A percentile compares a stretch with the other conserved stretches of the same genome.
Conservation (phyloP, 2,888 invertebrate genomes). For the Cinara cedri region DNA sequence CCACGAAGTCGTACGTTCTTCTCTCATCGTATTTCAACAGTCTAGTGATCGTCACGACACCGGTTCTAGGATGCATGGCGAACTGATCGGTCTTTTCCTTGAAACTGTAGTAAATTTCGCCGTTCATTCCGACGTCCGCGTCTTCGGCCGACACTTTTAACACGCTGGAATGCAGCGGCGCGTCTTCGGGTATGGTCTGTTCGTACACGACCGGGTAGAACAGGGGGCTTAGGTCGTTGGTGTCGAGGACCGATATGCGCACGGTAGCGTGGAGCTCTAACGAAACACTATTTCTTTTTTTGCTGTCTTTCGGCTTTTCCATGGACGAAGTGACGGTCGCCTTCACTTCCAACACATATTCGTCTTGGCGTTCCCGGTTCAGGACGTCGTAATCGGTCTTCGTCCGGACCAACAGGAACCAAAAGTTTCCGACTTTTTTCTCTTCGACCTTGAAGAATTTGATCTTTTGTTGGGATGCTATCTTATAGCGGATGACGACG, state of each 20-base stretch:
- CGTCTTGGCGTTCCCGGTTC: constrained; percentile 89
- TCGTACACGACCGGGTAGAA: constrained; percentile 91
- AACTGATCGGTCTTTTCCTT: constrained; percentile 81
- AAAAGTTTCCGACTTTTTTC: constrained; percentile 88
- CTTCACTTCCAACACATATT: constrained; percentile 79
- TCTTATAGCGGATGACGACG: constrained; percentile 79
- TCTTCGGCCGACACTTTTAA: constrained; percentile 86
- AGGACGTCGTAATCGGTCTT: constrained; percentile 85
- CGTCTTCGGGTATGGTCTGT: constrained; percentile 85
- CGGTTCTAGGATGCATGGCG: constrained; percentile 91
- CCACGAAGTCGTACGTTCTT: constrained; percentile 74
- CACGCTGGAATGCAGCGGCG: constrained; percentile 81
- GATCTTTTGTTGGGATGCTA: constrained; percentile 84
- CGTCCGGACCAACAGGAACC: constrained; percentile 87
- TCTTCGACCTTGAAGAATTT: constrained; percentile 93
- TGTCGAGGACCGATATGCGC: constrained; percentile 77
- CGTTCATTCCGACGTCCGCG: constrained; percentile 93
- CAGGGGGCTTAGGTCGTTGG: constrained; percentile 90
- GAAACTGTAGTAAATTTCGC: constrained; percentile 96
- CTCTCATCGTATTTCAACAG: constrained; percentile 75
- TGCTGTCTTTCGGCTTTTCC: constrained; percentile 61
- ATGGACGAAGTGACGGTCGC: constrained; percentile 68
- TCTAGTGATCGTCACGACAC: constrained; percentile 82
- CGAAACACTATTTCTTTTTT: constrained; percentile 63
- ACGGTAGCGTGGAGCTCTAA: constrained; percentile 77